Conservation (phyloP, 2,797 vertebrate species). For the Psittacula derbiana region DNA sequence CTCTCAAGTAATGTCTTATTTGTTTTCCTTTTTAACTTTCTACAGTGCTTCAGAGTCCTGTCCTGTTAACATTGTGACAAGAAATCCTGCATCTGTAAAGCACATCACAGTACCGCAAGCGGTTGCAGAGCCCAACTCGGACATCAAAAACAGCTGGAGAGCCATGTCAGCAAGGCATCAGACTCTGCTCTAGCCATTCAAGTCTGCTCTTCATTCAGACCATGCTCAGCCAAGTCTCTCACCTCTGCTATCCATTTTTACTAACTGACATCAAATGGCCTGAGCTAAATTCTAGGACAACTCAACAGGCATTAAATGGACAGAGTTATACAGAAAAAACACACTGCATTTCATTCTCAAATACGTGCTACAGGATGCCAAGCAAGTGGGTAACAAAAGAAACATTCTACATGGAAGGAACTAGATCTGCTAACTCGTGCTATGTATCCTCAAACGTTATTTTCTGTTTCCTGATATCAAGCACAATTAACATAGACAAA, state of each 20-base stretch:
- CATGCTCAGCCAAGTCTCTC: background rate
- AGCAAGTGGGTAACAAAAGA: background rate
- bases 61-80: fast-evolving
- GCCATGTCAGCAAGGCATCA: background rate
- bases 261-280: background rate
- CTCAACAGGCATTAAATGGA: background rate
- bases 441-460: background rate
- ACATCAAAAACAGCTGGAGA: background rate
- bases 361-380: background rate
- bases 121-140: fast-evolving
- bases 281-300: background rate
- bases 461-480: background rate
- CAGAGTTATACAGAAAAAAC: background rate
- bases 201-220: background rate
- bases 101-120: fast-evolving
- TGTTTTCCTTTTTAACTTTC: background rate
- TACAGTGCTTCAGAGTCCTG: background rate
- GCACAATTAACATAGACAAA: background rate
- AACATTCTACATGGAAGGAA: background rate
- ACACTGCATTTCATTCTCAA: background rate
- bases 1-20: background rate
- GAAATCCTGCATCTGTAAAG: background rate
- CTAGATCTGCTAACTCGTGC: background rate
- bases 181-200: fast-evolving
- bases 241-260: fast-evolving